Evolutionary conservation across 2,797 vertebrate species (phyloP), one percentile per base, ranked within the genome.

Genomic region (Myotis findleyi): DNA sequence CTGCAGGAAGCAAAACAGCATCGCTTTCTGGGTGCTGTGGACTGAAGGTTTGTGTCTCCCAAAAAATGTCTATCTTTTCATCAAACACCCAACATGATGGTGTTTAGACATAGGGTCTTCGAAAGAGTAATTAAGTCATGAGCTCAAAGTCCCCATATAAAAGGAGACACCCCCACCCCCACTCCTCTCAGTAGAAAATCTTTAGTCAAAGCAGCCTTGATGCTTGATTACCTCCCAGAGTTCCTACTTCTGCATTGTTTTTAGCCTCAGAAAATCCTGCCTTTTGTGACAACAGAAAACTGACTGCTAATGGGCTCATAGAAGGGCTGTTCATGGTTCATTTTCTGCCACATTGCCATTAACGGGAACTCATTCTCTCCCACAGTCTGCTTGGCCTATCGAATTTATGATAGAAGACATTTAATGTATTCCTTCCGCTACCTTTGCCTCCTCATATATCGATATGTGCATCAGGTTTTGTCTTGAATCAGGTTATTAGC

Each of bases 51-150:
- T 21, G 2, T 30, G 64, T n/a, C 21, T 21, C 12, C 36, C 33
- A 1, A 51, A 51, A 84, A 92, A 85, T 68, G 36, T 49, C 1
- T 6, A 38, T 38, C 9, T 64, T 38, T 36, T 36, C 36, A 36
- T 36, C 36, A 1, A 7, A 18, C 23, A 21, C 38, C 12, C 9
- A 51, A 5, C 0, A 8, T 9, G 3, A 4, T 83, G 5, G 9
- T 73, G 20, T 64, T 38, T 79, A 25, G 62, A 68, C 18, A 9
- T 1, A 16, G 14, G 6, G 5, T 17, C 23, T 75, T 66, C 47
- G n/a, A 6, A 9, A 80, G 7, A 14, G 25, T 38, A 64, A 38
- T 21, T 11, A 53, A 44, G 4, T 18, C 11, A 23, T 41, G 13
- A 75, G 33, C 1, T 14, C 16, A 13, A 21, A n/a, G 21, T 23